Conservation (phyloP, 2,113 vertebrate genomes). For the Baryphthengus martii region DNA sequence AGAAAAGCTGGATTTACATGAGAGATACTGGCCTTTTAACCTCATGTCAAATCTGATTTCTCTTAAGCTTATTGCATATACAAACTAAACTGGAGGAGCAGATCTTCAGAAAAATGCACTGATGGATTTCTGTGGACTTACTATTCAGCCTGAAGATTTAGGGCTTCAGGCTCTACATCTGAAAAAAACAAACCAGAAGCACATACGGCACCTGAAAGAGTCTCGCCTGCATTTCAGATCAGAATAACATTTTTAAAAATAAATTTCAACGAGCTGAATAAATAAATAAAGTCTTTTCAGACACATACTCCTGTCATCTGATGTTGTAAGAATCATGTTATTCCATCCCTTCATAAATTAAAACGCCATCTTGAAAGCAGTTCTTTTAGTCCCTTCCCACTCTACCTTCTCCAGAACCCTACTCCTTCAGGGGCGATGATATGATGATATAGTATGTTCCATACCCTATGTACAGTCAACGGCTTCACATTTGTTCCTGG, state of each 20-base stretch:
- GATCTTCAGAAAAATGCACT: not conserved
- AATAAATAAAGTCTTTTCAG: not conserved
- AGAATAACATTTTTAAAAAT: not conserved
- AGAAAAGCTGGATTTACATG: not conserved
- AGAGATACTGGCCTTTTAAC: not conserved
- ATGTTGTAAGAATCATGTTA: not conserved
- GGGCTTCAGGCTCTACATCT: not conserved
- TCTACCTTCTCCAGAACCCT: not conserved
- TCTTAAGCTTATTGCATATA: not conserved
- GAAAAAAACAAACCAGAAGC: not conserved
- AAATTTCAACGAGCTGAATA: not conserved
- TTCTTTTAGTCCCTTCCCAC: not conserved
- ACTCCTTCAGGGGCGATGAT: not conserved
- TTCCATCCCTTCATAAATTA: not conserved
- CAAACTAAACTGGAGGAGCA: not conserved
- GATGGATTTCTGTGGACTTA: not conserved
- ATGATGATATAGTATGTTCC: not conserved
- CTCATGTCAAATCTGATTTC: not conserved
- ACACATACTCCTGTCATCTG: not conserved
- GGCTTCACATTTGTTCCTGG: not conserved
- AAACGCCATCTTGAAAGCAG: not conserved
- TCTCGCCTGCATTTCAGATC: not conserved
- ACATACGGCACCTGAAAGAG: not conserved
- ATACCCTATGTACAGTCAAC: not conserved
- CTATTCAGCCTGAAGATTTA: not conserved